A percentile compares a stretch with the other conserved stretches of the same genome.
Conservation (phyloP, 2,113 vertebrate genomes). For the Callopanchax toddi region DNA sequence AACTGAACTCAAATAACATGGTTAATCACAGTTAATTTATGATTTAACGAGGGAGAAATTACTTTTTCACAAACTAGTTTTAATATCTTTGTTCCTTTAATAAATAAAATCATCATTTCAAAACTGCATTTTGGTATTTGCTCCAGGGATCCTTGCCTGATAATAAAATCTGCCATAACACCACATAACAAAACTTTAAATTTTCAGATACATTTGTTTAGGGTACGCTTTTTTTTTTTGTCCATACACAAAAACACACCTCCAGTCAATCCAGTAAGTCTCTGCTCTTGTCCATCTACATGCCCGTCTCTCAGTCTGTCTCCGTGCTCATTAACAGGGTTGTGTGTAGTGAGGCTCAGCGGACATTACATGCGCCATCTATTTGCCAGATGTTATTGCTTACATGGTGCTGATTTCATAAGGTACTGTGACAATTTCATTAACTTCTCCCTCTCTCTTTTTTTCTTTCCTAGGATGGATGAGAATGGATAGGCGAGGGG, state of each 20-base stretch:
- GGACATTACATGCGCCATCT: constrained; percentile 78
- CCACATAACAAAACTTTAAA: too few species aligned
- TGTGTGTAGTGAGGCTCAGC: constrained; percentile 70
- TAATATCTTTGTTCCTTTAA: too few species aligned
- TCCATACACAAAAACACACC: not conserved
- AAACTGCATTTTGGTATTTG: too few species aligned
- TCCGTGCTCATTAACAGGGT: constrained; percentile 57
- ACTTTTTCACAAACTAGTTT: too few species aligned
- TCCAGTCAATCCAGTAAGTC: not conserved
- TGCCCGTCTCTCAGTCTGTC: constrained; percentile 50
- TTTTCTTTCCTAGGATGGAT: constrained; percentile 29
- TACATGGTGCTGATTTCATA: constrained; percentile 77
- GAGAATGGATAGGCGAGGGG: constrained; percentile 30
- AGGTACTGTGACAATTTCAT: constrained; percentile 80
- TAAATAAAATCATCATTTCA: too few species aligned
- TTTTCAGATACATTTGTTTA: too few species aligned
- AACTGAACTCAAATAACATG: too few species aligned
- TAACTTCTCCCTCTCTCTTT: constrained; percentile 63
- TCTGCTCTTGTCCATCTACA: constrained; percentile 25
- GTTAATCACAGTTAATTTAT: too few species aligned
- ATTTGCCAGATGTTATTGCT: constrained; percentile 84
- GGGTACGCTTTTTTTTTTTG: too few species aligned
- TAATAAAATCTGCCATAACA: too few species aligned
- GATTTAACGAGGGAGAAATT: too few species aligned
- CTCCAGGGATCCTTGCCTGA: too few species aligned